phyloP scores from a whole-genome alignment of 2,888 invertebrate species.

The Phortica okadai region DNA sequence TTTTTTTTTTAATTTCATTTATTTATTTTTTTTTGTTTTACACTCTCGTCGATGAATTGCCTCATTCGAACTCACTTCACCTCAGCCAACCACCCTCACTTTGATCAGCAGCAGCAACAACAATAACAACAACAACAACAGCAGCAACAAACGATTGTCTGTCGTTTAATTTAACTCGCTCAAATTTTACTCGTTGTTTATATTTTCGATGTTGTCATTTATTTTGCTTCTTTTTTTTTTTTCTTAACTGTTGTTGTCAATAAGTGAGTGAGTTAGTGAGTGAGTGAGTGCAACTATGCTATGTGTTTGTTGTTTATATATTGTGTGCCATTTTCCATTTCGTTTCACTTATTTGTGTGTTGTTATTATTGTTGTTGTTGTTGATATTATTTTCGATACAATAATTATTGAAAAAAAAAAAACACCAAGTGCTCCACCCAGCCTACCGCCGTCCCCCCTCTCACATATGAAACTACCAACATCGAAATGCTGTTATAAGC shows the following conservation, averaged over 20 bases:
- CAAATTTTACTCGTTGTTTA: no score
- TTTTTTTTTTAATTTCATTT: conserved; percentile 45
- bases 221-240: conserved; percentile 40
- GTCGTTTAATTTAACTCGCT: no score
- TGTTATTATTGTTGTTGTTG: no score
- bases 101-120: conserved; percentile 6
- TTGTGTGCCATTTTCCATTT: not conserved
- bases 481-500: not conserved
- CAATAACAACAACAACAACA: no score
- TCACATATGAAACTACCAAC: not conserved
- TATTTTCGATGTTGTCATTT: no score
- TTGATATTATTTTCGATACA: conserved; percentile 19
- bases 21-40: not conserved
- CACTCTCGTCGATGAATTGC: no score
- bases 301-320: not conserved
- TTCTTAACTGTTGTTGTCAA: conserved; percentile 47
- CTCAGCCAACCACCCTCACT: no score
- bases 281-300: conserved; percentile 53
- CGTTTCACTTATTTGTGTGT: not conserved
- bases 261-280: conserved; percentile 55
- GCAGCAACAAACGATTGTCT: no score
- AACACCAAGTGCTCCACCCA: conserved; percentile 16
- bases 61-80: no score
- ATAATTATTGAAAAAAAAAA: not conserved
- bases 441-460: not conserved